Base-by-base conservation (phyloP, 2,113 vertebrate genomes). In the Heterochromis multidens region DNA sequence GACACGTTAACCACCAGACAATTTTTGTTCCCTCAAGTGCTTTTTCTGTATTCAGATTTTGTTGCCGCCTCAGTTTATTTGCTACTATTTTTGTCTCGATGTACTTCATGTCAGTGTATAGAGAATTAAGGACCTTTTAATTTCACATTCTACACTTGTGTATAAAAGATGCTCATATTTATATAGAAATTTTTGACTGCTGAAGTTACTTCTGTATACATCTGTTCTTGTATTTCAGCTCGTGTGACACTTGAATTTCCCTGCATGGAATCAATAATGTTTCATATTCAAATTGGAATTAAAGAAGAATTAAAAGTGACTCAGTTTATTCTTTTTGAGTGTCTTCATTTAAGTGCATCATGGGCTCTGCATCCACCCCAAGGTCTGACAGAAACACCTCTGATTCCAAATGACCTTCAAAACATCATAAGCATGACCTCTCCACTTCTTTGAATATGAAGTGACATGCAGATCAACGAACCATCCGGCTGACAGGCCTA, bases 401-500 rank as follows among this genome's bases (percentile, higher is more conserved):
- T 27, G 46, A 74, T 1, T 60, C 65, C 61, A 37, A 76, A 79
- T 57, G 87, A 94, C 91, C 93, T 93, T 93, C 80, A 91, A 63
- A 88, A 72, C 82, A 81, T 85, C 87, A 31, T 56, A 78, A 91
- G 85, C 81, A n/a, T 59, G 90, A 93, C 89, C 92, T 70, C 59
- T 79, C 4, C 13, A 61, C 82, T 70, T n/a, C 33, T 46, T 83
- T 80, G 61, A 90, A 92, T 90, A 81, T 40, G 81, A 90, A 94
- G 91, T 61, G 91, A 91, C 88, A 81, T 13, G 40, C 79, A 58
- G 61, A 92, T 91, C 90, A 94, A 91, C 89, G 89, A 88, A 90
- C 77, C 92, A 78, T 88, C 90, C 70, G 88, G 72, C 59, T 91
- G 92, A 93, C 93, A 87, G 91, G 79, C 76, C 87, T 90, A 93